Conservation (phyloP, 2,888 invertebrate species). For the Adelognathus sp. region DNA sequence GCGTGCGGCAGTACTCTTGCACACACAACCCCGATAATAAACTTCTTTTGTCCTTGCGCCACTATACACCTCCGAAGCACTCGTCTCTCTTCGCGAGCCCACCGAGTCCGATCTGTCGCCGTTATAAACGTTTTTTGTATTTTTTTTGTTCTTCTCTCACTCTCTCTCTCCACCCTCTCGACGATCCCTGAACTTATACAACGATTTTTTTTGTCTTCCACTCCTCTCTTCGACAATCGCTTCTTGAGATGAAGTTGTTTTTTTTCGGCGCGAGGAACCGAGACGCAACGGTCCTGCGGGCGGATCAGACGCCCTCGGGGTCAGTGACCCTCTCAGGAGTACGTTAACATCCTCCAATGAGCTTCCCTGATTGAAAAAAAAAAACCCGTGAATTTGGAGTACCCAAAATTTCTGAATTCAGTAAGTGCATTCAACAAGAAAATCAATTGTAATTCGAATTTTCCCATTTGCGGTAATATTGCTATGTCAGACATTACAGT, state of each 20-base stretch:
- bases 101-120: conserved; percentile 54
- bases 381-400: no score
- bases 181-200: conserved; percentile 29
- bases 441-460: no score
- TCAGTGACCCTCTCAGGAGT: neutral
- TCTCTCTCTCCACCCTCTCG: neutral
- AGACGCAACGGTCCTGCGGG: neutral
- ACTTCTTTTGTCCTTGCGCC: conserved; percentile 74
- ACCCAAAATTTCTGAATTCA: no score
- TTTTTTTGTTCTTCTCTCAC: neutral
- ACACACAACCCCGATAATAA: conserved; percentile 67
- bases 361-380: neutral
- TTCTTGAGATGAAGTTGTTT: neutral
- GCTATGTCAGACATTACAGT: no score
- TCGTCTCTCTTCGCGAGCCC: conserved; percentile 44
- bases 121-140: conserved; percentile 44
- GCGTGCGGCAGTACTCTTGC: conserved; percentile 32
- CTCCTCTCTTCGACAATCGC: conserved; percentile 2
- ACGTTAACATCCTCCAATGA: neutral
- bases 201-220: conserved; percentile 38
- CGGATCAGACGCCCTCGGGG: neutral
- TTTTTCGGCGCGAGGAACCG: neutral
- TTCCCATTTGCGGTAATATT: no score
- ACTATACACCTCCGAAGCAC: conserved; percentile 52
- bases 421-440: no score